Evolutionary conservation across 2,888 invertebrate genomes (phyloP).

Genomic region (Antitype chi): DNA sequence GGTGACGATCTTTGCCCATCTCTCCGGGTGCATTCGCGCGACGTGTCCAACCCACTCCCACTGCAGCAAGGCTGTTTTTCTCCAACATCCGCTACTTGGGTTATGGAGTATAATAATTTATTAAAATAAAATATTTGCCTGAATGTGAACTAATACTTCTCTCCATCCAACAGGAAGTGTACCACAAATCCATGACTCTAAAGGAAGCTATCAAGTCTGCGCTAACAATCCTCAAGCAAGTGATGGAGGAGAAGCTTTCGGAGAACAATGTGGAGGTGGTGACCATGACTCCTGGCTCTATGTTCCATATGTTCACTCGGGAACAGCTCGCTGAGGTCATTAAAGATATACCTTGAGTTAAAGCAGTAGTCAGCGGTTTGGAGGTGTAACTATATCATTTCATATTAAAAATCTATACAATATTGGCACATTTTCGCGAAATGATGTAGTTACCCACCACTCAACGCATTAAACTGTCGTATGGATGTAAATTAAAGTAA

Average conservation of each 20-base stretch:
- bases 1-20: too few species aligned
- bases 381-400: constrained; percentile 39
- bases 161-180: constrained; percentile 89
- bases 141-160: not conserved
- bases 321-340: constrained; percentile 98
- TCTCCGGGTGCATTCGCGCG: too few species aligned
- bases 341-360: constrained; percentile 92
- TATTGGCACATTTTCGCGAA: not conserved
- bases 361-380: constrained; percentile 35
- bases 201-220: constrained; percentile 98
- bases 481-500: constrained; percentile 58
- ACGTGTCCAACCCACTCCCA: too few species aligned
- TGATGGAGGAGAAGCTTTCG: constrained; percentile 99
- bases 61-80: too few species aligned
- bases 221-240: constrained; percentile 98
- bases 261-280: constrained; percentile 99
- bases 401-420: not conserved
- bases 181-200: constrained; percentile 96
- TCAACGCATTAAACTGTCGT: constrained; percentile 31
- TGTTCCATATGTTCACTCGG: constrained; percentile 97
- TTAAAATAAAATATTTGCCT: not conserved
- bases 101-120: too few species aligned
- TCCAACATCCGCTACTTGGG: too few species aligned
- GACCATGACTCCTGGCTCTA: constrained; percentile 95
- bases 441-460: constrained; percentile 39